phyloP scores from a whole-genome alignment of 2,113 vertebrate genomes.

The Agapornis roseicollis region DNA sequence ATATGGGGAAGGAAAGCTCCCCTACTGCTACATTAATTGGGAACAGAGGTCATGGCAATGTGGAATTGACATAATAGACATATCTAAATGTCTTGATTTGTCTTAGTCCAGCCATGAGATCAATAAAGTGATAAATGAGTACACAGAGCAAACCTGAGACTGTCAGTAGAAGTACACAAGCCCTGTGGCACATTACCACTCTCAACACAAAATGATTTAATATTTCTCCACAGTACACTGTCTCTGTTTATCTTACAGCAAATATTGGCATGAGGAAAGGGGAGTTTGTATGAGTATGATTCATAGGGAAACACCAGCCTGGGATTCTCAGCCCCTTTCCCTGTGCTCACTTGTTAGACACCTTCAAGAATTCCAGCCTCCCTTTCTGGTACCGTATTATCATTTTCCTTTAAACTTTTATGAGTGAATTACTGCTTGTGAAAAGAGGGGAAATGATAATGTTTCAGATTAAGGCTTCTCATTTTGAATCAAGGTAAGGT shows the following conservation, averaged over 20 bases:
- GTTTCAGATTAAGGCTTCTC: slow-evolving; percentile 14
- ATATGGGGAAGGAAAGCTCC: neutral
- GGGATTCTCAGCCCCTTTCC: neutral
- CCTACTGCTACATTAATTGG: neutral
- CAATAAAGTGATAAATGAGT: slow-evolving; percentile 39
- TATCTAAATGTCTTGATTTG: slow-evolving; percentile 17
- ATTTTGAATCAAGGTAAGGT: slow-evolving; percentile 20
- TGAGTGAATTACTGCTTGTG: neutral
- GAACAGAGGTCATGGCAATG: neutral
- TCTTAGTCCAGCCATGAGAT: slow-evolving; percentile 21
- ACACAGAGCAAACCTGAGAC: neutral
- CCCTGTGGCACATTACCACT: neutral
- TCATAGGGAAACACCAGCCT: neutral
- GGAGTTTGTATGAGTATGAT: neutral
- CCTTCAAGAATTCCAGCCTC: neutral
- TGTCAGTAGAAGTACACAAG: slow-evolving; percentile 1
- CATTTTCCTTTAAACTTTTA: neutral
- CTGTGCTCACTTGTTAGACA: neutral
- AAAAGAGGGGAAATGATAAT: neutral
- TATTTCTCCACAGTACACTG: slow-evolving; percentile 4
- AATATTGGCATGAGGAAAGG: neutral
- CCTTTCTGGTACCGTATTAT: neutral
- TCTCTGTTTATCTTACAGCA: slow-evolving; percentile 17
- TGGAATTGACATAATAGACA: slow-evolving; percentile 10
- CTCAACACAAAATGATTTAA: slow-evolving; percentile 30